Percentiles rank a stretch among this genome's conserved stretches.
Conservation (phyloP, 2,797 vertebrate species). For the Percopsis omiscomaycus region DNA sequence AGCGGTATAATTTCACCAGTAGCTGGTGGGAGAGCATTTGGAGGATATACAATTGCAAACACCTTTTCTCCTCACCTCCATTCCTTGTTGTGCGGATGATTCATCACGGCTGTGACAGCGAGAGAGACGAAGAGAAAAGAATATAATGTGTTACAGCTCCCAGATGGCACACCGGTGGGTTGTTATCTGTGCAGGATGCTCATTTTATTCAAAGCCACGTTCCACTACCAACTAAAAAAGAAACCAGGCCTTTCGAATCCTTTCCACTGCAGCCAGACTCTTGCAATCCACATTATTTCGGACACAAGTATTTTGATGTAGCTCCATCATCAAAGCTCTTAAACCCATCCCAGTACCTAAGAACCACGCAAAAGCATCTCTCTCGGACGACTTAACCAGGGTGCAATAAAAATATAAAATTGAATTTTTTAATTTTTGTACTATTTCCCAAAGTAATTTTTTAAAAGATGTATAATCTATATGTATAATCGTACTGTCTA, state of each 20-base stretch:
- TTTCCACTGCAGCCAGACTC: slow-evolving; percentile 27
- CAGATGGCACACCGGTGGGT: slow-evolving; percentile 53
- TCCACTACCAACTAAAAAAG: slow-evolving; percentile 46
- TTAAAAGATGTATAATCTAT: too few species aligned
- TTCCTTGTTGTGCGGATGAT: slow-evolving; percentile 59
- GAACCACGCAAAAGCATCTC: too few species aligned
- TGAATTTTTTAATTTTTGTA: too few species aligned
- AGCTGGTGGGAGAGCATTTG: slow-evolving; percentile 34
- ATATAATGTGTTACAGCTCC: slow-evolving; percentile 56
- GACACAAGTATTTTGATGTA: slow-evolving; percentile 31
- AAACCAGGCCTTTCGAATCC: slow-evolving; percentile 26
- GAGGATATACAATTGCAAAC: slow-evolving; percentile 20
- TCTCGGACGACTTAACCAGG: too few species aligned
- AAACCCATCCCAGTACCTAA: slow-evolving; percentile 14
- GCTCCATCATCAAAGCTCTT: slow-evolving; percentile 5
- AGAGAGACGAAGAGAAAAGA: slow-evolving; percentile 5
- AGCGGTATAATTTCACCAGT: background rate
- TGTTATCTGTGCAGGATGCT: slow-evolving; percentile 62
- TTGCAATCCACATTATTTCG: slow-evolving; percentile 35
- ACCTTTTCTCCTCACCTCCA: slow-evolving; percentile 30
- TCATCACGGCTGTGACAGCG: slow-evolving; percentile 59
- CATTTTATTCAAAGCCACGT: slow-evolving; percentile 62
- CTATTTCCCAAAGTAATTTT: too few species aligned
- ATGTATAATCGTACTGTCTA: too few species aligned
- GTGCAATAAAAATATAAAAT: too few species aligned